phyloP scores from a whole-genome alignment of 2,797 vertebrate species.

The Prionace glauca region DNA sequence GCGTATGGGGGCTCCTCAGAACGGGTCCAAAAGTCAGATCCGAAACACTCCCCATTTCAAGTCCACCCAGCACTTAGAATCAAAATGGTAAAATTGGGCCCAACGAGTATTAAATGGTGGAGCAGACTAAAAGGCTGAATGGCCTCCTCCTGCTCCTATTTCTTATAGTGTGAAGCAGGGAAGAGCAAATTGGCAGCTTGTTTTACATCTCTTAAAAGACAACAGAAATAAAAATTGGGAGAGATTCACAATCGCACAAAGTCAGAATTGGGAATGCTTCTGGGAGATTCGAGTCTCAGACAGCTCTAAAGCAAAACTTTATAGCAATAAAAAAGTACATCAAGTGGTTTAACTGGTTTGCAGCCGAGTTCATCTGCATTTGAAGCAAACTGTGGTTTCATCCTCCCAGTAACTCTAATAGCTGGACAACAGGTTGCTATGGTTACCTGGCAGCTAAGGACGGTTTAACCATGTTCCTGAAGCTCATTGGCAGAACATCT shows the following conservation, averaged over 20 bases:
- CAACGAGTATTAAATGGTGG: too few species aligned
- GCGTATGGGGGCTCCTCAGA: too few species aligned
- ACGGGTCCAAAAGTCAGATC: too few species aligned
- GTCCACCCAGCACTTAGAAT: too few species aligned
- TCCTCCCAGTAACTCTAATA: neutral
- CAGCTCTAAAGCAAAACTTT: neutral
- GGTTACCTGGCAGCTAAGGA: slow-evolving; percentile 11
- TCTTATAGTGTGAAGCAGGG: neutral
- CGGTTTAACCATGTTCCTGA: neutral
- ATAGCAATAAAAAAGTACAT: neutral
- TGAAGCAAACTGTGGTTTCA: slow-evolving; percentile 29
- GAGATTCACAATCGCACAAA: neutral
- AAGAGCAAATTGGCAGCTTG: too few species aligned
- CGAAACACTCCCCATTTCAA: too few species aligned
- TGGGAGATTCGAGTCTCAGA: neutral
- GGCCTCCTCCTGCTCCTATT: too few species aligned
- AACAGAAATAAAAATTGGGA: neutral
- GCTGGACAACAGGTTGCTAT: neutral
- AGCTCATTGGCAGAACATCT: slow-evolving; percentile 14
- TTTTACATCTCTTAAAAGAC: neutral
- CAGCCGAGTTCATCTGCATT: slow-evolving; percentile 19
- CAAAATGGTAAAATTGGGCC: too few species aligned
- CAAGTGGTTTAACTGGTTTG: neutral
- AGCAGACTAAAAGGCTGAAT: too few species aligned
- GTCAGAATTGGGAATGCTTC: neutral